These are phyloP conservation scores for Synergus japonicus DNA, from an alignment of 2,888 invertebrate genomes.

Conservation along the genomic window DNA sequence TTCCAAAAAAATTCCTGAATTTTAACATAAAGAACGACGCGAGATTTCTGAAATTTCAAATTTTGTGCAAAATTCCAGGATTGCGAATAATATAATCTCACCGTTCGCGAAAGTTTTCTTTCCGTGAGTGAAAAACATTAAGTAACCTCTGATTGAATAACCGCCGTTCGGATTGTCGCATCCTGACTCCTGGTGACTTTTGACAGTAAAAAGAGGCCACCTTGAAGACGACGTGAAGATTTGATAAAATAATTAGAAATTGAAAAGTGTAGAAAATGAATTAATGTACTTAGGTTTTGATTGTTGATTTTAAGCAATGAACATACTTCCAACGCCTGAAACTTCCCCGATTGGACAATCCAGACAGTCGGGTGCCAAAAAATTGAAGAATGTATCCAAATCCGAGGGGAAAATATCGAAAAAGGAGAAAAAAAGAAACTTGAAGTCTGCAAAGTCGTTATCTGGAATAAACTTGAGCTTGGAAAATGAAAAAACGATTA, in stretches of 20 bases:
- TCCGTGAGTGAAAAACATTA: constrained; percentile 3
- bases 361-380: background rate
- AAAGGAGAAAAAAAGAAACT: background rate
- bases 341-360: constrained; percentile 11
- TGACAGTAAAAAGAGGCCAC: background rate
- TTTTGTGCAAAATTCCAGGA: background rate
- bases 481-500: background rate
- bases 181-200: background rate
- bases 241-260: background rate
- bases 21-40: background rate
- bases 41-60: background rate
- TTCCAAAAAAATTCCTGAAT: background rate
- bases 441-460: background rate
- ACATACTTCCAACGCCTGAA: constrained; percentile 16
- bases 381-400: background rate
- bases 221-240: background rate
- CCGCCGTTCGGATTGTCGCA: background rate
- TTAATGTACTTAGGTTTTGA: background rate
- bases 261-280: constrained; percentile 3
- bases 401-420: background rate
- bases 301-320: constrained; percentile 18
- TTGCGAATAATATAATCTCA: background rate
- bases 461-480: background rate
- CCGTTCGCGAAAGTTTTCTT: background rate
- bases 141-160: constrained; percentile 22